These are phyloP conservation scores for Amphipoea oculea DNA, from an alignment of 2,888 invertebrate species.

Conservation along the genomic window DNA sequence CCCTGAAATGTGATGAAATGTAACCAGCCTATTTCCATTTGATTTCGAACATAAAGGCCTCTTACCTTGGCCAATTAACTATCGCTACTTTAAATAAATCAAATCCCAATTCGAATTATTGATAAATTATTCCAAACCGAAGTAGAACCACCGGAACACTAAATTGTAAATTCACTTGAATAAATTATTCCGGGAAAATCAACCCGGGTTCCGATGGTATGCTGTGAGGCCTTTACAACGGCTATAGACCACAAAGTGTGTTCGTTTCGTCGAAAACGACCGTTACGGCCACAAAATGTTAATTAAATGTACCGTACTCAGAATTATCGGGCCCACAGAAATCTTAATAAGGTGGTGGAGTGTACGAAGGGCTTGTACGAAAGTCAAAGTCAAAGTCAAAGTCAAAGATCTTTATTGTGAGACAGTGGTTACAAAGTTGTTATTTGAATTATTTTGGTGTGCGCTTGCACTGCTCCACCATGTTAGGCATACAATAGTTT, in stretches of 20 bases:
- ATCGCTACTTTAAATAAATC: slow-evolving; percentile 12
- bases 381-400: no score
- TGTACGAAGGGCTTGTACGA: background rate
- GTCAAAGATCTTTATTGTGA: no score
- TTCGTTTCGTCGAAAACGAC: slow-evolving; percentile 54
- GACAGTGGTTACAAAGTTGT: no score
- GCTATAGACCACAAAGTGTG: slow-evolving; percentile 46
- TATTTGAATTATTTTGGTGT: no score
- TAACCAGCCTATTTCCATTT: background rate
- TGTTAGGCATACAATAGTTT: no score
- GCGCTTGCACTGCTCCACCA: no score
- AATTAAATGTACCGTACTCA: slow-evolving; percentile 63
- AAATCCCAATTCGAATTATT: slow-evolving; percentile 11
- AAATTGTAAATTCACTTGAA: slow-evolving; percentile 37
- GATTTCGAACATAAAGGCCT: background rate
- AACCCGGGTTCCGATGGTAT: slow-evolving; percentile 16
- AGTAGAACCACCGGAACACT: slow-evolving; percentile 12
- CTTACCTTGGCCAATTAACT: slow-evolving; percentile 6
- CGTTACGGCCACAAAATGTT: slow-evolving; percentile 52
- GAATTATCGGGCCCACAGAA: slow-evolving; percentile 44
- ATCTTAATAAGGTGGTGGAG: slow-evolving; percentile 20
- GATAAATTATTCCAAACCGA: slow-evolving; percentile 32
- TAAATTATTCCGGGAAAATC: slow-evolving; percentile 56
- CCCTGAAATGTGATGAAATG: background rate
- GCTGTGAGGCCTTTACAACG: slow-evolving; percentile 26